Conservation (phyloP, 1,140 invertebrate genomes). For the Phenacoccus solenopsis region DNA sequence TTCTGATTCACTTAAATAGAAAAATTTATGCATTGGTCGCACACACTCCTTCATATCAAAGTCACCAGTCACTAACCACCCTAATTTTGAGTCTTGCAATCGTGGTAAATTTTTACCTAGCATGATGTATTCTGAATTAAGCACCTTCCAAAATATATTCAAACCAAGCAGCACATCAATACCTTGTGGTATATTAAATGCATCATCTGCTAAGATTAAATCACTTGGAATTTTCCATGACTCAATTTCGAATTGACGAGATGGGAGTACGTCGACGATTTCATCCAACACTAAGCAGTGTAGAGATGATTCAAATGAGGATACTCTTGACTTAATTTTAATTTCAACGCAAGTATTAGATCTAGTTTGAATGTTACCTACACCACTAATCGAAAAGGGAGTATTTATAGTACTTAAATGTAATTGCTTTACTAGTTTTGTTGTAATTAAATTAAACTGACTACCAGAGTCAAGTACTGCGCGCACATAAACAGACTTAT, state of each 20-base stretch:
- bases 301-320: neutral
- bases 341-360: neutral
- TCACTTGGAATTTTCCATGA: neutral
- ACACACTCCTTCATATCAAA: too few species aligned
- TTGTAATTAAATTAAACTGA: neutral
- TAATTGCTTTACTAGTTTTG: neutral
- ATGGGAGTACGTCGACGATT: neutral
- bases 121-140: neutral
- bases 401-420: neutral
- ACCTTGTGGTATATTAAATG: neutral
- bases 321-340: neutral
- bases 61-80: neutral
- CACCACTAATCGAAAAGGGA: neutral
- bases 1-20: too few species aligned
- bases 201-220: neutral
- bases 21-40: neutral
- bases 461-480: neutral
- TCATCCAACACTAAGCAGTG: neutral
- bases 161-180: neutral
- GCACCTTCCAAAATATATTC: neutral
- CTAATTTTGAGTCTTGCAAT: neutral
- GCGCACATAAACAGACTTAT: neutral
- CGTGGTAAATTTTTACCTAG: neutral
- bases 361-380: neutral
- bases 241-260: neutral